Percentiles rank a stretch among this genome's conserved stretches.
Conservation (phyloP, 2,113 vertebrate species). For the Myiozetetes cayanensis region DNA sequence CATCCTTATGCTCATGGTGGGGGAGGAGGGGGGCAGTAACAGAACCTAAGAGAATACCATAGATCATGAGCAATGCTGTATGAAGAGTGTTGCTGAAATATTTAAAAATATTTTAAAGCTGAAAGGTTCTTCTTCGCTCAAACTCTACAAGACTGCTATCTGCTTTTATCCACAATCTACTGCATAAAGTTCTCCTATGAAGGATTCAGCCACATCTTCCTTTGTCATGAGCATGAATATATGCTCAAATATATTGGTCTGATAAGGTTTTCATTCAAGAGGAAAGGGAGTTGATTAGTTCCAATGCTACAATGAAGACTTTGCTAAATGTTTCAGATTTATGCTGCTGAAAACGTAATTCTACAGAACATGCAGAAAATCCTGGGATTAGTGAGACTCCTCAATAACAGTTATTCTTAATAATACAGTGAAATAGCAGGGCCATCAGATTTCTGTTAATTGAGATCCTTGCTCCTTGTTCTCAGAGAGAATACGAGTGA, state of each 20-base stretch:
- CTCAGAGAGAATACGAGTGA: not conserved
- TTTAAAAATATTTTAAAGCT: not conserved
- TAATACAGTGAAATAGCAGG: not conserved
- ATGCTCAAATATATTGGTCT: not conserved
- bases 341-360: not conserved
- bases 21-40: accelerated
- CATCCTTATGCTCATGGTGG: not conserved
- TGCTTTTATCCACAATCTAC: not conserved
- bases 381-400: not conserved
- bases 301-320: not conserved
- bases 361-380: not conserved
- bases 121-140: not conserved
- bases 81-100: not conserved
- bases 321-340: not conserved
- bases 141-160: not conserved
- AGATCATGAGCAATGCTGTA: not conserved
- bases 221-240: not conserved
- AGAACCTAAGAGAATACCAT: not conserved
- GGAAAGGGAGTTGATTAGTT: not conserved
- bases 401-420: not conserved
- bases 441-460: not conserved
- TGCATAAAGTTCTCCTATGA: not conserved
- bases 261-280: not conserved
- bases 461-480: not conserved
- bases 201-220: not conserved